A percentile compares a stretch with the other conserved stretches of the same genome.
phyloP scores from a whole-genome alignment of 2,113 vertebrate species.

The Axis porcinus region DNA sequence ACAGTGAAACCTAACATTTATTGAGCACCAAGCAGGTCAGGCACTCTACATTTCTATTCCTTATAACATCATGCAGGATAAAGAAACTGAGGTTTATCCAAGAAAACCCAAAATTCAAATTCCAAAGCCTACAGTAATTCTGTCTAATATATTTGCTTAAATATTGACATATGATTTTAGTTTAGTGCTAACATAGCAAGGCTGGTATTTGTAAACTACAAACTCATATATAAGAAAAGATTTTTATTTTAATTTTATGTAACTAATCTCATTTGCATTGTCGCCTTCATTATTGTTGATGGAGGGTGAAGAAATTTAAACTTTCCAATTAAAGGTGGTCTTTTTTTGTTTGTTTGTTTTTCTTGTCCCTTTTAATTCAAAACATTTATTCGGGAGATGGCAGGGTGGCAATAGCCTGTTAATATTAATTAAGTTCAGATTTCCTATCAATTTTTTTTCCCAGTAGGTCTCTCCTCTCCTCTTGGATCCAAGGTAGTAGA shows the following conservation, averaged over 20 bases:
- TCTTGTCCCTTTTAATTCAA: not conserved
- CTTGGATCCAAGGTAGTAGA: not conserved
- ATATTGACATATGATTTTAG: not conserved
- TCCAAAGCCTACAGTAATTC: not conserved
- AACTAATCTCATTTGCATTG: not conserved
- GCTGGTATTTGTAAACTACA: conserved; percentile 11
- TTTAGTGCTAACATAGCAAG: not conserved
- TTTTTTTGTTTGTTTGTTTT: not conserved
- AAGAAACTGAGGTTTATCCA: not conserved
- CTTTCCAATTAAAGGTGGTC: not conserved
- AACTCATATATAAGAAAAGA: not conserved
- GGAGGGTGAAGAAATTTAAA: not conserved
- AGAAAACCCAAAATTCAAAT: not conserved
- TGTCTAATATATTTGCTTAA: not conserved
- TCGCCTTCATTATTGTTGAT: not conserved
- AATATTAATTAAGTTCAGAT: not conserved
- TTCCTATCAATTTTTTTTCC: not conserved
- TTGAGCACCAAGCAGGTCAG: not conserved
- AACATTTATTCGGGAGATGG: not conserved
- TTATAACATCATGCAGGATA: not conserved
- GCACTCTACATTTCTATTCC: not conserved
- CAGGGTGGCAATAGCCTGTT: not conserved
- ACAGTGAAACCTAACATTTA: fast-evolving
- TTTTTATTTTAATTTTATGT: conserved; percentile 33
- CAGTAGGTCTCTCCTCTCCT: not conserved